A percentile compares a stretch with the other conserved stretches of the same genome.
phyloP scores from a whole-genome alignment of 1,140 invertebrate genomes.

The Drosophila mauritiana region DNA sequence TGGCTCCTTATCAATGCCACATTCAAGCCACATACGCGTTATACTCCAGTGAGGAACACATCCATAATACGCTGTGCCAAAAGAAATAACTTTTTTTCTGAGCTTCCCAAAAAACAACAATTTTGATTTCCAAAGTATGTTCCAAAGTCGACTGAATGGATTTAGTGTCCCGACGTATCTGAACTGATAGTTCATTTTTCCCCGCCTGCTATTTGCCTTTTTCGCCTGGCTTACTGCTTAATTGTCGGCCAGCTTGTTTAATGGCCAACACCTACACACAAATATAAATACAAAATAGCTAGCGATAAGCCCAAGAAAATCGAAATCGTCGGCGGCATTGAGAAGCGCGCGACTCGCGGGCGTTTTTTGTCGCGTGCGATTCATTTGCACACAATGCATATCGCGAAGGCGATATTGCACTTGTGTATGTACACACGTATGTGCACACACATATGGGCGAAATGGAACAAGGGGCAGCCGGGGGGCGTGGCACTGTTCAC shows the following conservation, averaged over 20 bases:
- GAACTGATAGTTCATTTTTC: conserved; percentile 34
- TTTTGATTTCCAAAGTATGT: conserved; percentile 7
- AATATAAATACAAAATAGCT: conserved; percentile 7
- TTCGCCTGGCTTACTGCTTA: conserved; percentile 47
- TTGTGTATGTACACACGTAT: neutral
- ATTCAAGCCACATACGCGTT: neutral
- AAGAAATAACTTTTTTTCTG: neutral
- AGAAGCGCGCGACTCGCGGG: conserved; percentile 26
- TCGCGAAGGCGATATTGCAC: conserved; percentile 29
- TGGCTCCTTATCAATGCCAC: conserved; percentile 17
- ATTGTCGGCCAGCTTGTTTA: conserved; percentile 48
- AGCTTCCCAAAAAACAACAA: neutral
- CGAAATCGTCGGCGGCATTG: conserved; percentile 36
- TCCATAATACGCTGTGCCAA: conserved; percentile 15
- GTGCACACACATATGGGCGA: neutral
- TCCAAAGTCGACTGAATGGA: conserved; percentile 2
- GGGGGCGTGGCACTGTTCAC: neutral
- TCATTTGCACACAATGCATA: conserved; percentile 61
- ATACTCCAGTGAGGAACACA: conserved; percentile 1
- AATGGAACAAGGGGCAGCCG: neutral
- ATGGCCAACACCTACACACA: conserved; percentile 38
- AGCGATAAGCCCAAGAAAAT: conserved; percentile 53
- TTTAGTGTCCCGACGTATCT: conserved; percentile 6
- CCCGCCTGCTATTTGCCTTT: conserved; percentile 33
- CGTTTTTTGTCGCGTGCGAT: conserved; percentile 70